phyloP scores from a whole-genome alignment of 2,113 vertebrate genomes.

The Poicephalus meyeri region DNA sequence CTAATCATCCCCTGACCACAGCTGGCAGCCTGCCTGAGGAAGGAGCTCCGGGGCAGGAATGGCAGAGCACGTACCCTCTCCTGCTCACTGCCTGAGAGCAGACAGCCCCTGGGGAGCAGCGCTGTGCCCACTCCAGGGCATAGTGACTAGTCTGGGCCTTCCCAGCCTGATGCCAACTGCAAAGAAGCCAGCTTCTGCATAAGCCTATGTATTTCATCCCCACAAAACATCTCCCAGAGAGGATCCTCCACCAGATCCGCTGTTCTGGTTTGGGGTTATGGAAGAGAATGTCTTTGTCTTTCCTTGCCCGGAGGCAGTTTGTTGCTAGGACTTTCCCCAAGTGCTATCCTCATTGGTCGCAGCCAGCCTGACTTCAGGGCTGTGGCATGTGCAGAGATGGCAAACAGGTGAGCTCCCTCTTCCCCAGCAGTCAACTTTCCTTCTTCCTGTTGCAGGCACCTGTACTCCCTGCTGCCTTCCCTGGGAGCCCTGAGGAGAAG shows the following conservation, averaged over 20 bases:
- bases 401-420: not conserved
- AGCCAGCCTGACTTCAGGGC: not conserved
- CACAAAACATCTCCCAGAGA: not conserved
- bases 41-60: not conserved
- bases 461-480: not conserved
- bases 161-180: not conserved
- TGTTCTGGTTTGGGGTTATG: not conserved
- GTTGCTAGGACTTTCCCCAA: not conserved
- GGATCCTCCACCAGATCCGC: fast-evolving
- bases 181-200: not conserved
- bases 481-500: not conserved
- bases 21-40: not conserved
- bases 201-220: not conserved
- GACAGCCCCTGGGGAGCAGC: fast-evolving
- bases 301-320: not conserved
- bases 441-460: not conserved
- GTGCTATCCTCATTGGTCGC: fast-evolving
- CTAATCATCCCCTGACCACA: not conserved
- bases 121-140: not conserved
- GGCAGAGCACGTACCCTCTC: not conserved
- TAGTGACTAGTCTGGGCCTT: not conserved
- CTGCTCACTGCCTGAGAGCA: not conserved
- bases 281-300: not conserved
- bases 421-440: not conserved
- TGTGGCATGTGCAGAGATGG: not conserved